phyloP scores from a whole-genome alignment of 2,888 invertebrate species.

The Charanyca ferruginea region DNA sequence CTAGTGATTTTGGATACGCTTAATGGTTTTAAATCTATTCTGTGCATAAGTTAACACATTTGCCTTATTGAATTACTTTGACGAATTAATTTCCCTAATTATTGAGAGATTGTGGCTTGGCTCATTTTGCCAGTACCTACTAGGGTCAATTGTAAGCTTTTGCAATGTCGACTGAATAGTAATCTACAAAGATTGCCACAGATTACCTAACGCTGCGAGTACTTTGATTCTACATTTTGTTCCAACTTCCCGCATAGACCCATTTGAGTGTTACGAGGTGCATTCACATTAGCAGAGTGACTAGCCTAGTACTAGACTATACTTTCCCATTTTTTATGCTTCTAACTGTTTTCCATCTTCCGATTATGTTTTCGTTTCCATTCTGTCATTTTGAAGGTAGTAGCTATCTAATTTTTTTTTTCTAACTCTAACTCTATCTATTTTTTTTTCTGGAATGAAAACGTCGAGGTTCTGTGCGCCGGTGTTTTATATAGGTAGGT shows the following conservation, averaged over 20 bases:
- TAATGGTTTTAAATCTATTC: too few relatives aligned
- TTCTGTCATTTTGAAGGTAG: not conserved
- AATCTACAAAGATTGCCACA: not conserved
- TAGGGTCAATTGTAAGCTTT: not conserved
- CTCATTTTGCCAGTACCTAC: not conserved
- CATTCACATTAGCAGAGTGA: conserved; percentile 18
- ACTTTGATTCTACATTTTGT: conserved; percentile 21
- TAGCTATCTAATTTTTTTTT: too few relatives aligned
- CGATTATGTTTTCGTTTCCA: not conserved
- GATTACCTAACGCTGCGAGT: conserved; percentile 27
- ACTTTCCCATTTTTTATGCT: not conserved
- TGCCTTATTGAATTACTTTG: too few relatives aligned
- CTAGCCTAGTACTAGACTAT: conserved; percentile 6
- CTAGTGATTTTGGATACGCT: too few relatives aligned
- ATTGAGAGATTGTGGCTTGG: too few relatives aligned
- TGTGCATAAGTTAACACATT: too few relatives aligned
- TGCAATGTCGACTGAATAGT: not conserved
- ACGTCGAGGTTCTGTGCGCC: not conserved
- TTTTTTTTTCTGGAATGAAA: not conserved
- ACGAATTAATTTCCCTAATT: too few relatives aligned
- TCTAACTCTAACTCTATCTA: too few relatives aligned
- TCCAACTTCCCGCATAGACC: conserved; percentile 36
- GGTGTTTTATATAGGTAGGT: too few relatives aligned
- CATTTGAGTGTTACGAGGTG: conserved; percentile 26
- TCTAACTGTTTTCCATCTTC: not conserved